Evolutionary conservation across 2,888 invertebrate species (phyloP).

Genomic region (Troglohyphantes excavatus): DNA sequence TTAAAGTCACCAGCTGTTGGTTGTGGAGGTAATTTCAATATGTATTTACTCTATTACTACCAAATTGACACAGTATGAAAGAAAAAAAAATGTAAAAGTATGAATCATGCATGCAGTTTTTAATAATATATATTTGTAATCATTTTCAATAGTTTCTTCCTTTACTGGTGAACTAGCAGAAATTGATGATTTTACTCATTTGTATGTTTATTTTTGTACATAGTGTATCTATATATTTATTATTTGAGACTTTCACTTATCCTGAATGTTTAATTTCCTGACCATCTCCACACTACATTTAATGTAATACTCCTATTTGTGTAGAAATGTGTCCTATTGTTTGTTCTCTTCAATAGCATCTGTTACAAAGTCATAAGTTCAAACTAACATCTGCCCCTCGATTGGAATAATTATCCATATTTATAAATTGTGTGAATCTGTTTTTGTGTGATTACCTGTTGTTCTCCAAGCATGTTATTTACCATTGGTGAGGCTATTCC

Average conservation of each 20-base stretch:
- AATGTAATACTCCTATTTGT: not conserved
- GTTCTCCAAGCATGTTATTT: conserved; percentile 5
- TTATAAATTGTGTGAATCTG: not conserved
- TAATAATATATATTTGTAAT: not conserved
- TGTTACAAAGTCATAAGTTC: not conserved
- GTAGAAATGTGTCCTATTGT: not conserved
- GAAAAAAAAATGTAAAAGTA: not conserved
- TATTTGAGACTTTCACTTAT: not conserved
- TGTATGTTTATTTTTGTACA: not conserved
- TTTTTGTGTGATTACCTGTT: conserved; percentile 7
- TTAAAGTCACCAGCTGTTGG: not conserved
- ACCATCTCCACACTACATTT: not conserved
- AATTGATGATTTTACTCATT: not conserved
- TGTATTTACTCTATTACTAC: not conserved
- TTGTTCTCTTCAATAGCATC: not conserved
- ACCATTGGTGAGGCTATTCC: not conserved
- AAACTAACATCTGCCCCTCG: not conserved
- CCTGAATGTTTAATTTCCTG: not conserved
- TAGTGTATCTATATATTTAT: conserved; percentile 6
- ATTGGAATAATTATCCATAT: not conserved
- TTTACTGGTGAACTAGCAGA: not conserved
- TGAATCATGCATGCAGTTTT: not conserved
- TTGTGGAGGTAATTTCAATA: not conserved
- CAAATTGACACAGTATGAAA: not conserved
- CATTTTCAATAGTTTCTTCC: not conserved